Evolutionary conservation across 2,113 vertebrate genomes (phyloP).

Genomic region (Podilymbus podiceps): DNA sequence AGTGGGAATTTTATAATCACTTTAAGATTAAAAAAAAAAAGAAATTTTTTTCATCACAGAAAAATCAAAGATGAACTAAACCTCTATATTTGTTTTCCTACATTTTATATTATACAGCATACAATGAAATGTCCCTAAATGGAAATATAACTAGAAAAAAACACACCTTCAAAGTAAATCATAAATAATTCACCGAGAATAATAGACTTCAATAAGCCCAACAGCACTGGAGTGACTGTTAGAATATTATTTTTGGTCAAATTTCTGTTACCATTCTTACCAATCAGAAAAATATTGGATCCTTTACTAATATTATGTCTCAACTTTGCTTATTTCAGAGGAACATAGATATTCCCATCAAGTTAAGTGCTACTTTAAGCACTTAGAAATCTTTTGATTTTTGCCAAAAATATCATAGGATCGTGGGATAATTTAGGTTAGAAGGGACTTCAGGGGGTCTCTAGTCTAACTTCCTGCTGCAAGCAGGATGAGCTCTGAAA

Average conservation of each 20-base stretch:
- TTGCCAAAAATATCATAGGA: neutral
- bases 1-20: neutral
- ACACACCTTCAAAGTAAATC: neutral
- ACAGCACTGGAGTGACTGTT: neutral
- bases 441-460: neutral
- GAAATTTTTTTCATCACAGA: neutral
- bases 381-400: neutral
- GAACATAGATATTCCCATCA: neutral
- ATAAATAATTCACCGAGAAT: neutral
- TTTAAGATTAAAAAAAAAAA: neutral
- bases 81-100: neutral
- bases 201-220: neutral
- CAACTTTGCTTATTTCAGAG: neutral
- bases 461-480: neutral
- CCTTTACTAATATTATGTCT: neutral
- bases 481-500: neutral
- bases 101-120: neutral
- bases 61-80: neutral
- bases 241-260: neutral
- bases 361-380: neutral
- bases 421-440: neutral
- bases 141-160: neutral
- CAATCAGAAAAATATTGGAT: neutral
- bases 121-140: neutral
- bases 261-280: neutral